phyloP scores from a whole-genome alignment of 2,888 invertebrate species.

The Venusia cambrica region DNA sequence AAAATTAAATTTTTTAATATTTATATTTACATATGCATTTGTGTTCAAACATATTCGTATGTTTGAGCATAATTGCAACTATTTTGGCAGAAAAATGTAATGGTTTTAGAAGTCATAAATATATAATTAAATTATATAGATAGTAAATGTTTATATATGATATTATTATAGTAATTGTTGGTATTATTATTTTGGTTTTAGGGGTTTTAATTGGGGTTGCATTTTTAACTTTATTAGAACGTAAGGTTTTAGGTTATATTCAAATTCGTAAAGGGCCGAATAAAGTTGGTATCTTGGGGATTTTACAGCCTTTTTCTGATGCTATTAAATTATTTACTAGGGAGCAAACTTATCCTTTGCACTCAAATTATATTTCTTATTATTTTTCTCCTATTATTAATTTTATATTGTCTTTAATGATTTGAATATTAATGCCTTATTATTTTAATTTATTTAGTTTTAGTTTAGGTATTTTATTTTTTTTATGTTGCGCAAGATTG shows the following conservation, averaged over 20 bases:
- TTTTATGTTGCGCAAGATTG: slow-evolving; percentile 83
- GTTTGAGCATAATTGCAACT: no score
- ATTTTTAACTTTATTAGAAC: slow-evolving; percentile 87
- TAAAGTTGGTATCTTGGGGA: slow-evolving; percentile 83
- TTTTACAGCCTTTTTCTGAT: slow-evolving; percentile 87
- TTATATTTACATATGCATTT: slow-evolving; percentile 19
- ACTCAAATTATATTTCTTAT: slow-evolving; percentile 83
- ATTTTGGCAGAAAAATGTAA: slow-evolving; percentile 86
- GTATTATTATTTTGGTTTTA: slow-evolving; percentile 78
- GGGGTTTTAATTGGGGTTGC: slow-evolving; percentile 84
- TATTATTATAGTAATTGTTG: slow-evolving; percentile 59
- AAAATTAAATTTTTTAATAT: slow-evolving; percentile 9
- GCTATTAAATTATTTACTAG: slow-evolving; percentile 87
- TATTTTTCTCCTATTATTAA: slow-evolving; percentile 81
- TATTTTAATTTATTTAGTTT: slow-evolving; percentile 75
- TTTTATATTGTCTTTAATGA: slow-evolving; percentile 80
- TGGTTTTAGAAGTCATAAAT: slow-evolving; percentile 86
- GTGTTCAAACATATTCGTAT: slow-evolving; percentile 25
- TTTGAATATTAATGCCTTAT: slow-evolving; percentile 82
- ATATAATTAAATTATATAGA: slow-evolving; percentile 76
- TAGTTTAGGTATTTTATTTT: slow-evolving; percentile 82
- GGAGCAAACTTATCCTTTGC: slow-evolving; percentile 78
- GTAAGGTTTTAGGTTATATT: slow-evolving; percentile 86
- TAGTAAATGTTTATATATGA: slow-evolving; percentile 77
- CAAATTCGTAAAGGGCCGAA: slow-evolving; percentile 88